phyloP scores from a whole-genome alignment of 2,888 invertebrate genomes.

The Caenorhabditis drosophilae region DNA sequence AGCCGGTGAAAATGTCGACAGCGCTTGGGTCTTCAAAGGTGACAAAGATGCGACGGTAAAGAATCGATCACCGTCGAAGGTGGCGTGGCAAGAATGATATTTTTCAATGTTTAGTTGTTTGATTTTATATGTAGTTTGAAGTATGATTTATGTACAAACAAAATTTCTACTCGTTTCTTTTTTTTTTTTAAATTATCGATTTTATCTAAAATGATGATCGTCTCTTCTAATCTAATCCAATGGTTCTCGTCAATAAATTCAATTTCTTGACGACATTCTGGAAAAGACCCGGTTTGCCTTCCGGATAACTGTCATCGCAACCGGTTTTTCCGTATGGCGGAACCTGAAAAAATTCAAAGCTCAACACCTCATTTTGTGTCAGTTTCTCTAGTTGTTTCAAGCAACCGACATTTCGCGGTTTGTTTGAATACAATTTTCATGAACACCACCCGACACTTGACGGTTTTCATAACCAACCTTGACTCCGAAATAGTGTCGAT shows the following conservation, averaged over 20 bases:
- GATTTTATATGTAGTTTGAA: not conserved
- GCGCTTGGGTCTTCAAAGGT: slow-evolving; percentile 47
- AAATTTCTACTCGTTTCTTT: too few relatives aligned
- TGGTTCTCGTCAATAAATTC: slow-evolving; percentile 43
- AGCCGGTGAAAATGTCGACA: slow-evolving; percentile 33
- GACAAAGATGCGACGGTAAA: slow-evolving; percentile 5
- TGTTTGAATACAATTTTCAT: too few relatives aligned
- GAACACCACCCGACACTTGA: too few relatives aligned
- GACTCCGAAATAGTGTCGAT: slow-evolving; percentile 62
- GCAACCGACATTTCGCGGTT: too few relatives aligned
- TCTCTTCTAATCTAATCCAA: slow-evolving; percentile 49
- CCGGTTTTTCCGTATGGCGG: slow-evolving; percentile 57
- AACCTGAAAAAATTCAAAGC: slow-evolving; percentile 38
- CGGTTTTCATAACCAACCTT: too few relatives aligned
- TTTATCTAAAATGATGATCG: too few relatives aligned
- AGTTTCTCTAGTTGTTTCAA: too few relatives aligned
- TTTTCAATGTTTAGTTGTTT: not conserved
- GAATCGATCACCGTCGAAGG: slow-evolving; percentile 10
- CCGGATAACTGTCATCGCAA: slow-evolving; percentile 41
- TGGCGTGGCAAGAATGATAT: too few relatives aligned
- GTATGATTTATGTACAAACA: slow-evolving; percentile 3
- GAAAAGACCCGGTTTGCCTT: slow-evolving; percentile 45
- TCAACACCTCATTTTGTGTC: not conserved
- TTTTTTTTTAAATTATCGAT: too few relatives aligned
- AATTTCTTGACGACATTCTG: slow-evolving; percentile 40